Evolutionary conservation across 1,140 invertebrate species (phyloP).

Genomic region (Heliconius congener): DNA sequence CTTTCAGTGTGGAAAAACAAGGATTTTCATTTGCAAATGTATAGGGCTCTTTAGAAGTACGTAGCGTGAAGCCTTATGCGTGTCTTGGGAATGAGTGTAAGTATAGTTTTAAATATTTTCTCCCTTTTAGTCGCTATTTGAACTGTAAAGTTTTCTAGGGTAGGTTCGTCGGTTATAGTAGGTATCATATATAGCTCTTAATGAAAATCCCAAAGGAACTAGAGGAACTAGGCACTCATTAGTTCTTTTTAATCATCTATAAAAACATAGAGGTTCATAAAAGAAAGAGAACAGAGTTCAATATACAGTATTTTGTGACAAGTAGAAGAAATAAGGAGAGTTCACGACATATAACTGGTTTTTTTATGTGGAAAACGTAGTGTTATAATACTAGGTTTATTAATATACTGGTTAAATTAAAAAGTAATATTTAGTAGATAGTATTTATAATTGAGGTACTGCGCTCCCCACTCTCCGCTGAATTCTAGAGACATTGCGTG

Average conservation of each 20-base stretch:
- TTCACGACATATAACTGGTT: too few relatives aligned
- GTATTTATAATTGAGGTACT: too few relatives aligned
- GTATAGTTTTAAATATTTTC: not conserved
- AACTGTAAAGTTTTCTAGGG: not conserved
- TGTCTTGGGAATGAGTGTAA: not conserved
- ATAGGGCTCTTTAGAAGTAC: slow-evolving; percentile 17
- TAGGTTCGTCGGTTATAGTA: not conserved
- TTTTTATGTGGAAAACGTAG: too few relatives aligned
- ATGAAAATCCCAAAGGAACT: not conserved
- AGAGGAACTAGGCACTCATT: not conserved
- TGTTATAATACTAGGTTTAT: too few relatives aligned
- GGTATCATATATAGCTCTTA: not conserved
- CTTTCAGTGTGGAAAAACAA: slow-evolving; percentile 26
- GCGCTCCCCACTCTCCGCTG: too few relatives aligned
- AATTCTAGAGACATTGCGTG: too few relatives aligned
- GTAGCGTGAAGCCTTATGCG: not conserved
- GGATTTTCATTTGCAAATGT: slow-evolving; percentile 35
- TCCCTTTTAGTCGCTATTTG: not conserved
- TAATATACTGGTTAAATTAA: too few relatives aligned
- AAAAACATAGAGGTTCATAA: too few relatives aligned
- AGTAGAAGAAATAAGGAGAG: too few relatives aligned
- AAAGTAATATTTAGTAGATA: too few relatives aligned
- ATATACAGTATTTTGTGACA: too few relatives aligned
- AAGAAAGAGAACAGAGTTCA: too few relatives aligned
- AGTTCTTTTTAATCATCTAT: not conserved